Percentiles rank a stretch among this genome's conserved stretches.
Evolutionary conservation across 2,888 invertebrate species (phyloP).

Genomic region (Minunthozetes semirufus): DNA sequence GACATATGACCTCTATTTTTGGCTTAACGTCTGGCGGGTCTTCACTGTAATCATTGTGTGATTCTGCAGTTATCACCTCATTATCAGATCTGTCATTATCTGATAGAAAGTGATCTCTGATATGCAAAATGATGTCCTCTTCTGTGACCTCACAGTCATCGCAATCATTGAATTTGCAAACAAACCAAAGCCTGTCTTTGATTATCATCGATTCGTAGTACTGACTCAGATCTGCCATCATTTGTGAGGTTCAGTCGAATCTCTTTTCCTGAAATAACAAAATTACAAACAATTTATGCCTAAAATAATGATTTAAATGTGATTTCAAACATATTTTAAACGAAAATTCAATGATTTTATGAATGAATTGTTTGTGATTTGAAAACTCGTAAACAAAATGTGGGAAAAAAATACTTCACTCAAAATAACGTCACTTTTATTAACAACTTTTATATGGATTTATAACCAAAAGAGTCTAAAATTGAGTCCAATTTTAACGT

Average conservation of each 20-base stretch:
- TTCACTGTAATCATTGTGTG: not conserved
- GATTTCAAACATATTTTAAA: no score
- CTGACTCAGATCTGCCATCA: not conserved
- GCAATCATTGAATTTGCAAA: not conserved
- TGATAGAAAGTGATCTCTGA: not conserved
- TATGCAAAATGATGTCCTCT: not conserved
- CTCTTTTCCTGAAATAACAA: not conserved
- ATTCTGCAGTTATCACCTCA: not conserved
- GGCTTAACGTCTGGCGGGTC: not conserved
- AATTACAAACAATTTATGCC: not conserved
- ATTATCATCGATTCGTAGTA: not conserved
- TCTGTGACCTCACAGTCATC: not conserved
- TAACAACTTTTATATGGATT: no score
- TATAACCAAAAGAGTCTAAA: no score
- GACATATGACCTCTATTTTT: not conserved
- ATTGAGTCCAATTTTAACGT: no score
- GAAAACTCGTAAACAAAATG: no score
- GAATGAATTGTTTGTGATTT: no score
- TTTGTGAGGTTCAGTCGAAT: not conserved
- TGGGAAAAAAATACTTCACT: no score
- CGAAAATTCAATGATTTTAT: no score
- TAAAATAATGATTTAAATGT: no score
- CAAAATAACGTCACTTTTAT: no score
- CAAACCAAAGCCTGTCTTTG: not conserved
- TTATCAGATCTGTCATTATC: not conserved